A percentile compares a stretch with the other conserved stretches of the same genome.
These are phyloP conservation scores for Boloria selene DNA, from an alignment of 2,888 invertebrate genomes.

Conservation along the genomic window DNA sequence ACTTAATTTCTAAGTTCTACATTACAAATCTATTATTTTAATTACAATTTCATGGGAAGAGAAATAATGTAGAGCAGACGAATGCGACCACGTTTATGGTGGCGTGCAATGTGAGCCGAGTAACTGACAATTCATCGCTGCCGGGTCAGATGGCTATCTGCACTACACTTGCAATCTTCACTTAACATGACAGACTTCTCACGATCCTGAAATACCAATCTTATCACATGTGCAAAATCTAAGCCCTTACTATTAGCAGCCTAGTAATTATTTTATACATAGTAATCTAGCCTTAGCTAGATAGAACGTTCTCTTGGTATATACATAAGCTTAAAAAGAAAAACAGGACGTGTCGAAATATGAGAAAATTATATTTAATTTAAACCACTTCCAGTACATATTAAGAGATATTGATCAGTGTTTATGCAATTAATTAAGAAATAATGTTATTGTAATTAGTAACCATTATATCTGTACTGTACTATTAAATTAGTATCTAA, in stretches of 20 bases:
- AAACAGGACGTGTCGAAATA: neutral
- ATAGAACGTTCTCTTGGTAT: neutral
- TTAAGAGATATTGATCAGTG: neutral
- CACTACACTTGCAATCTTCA: slow-evolving; percentile 36
- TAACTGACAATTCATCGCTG: slow-evolving; percentile 63
- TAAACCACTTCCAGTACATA: neutral
- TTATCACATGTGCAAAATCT: slow-evolving; percentile 33
- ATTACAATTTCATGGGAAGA: slow-evolving; percentile 49
- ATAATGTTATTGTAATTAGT: slow-evolving; percentile 2
- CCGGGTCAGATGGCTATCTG: slow-evolving; percentile 65
- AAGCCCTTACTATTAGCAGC: slow-evolving; percentile 18
- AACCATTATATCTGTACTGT: slow-evolving; percentile 5
- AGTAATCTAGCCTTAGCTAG: neutral
- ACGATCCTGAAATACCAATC: slow-evolving; percentile 34
- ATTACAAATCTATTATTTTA: slow-evolving; percentile 28
- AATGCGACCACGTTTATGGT: slow-evolving; percentile 58
- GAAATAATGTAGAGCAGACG: slow-evolving; percentile 54
- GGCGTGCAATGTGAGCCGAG: slow-evolving; percentile 66
- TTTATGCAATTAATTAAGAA: neutral
- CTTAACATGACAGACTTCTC: slow-evolving; percentile 41
- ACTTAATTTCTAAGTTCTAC: slow-evolving; percentile 7
- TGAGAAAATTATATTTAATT: neutral
- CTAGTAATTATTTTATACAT: slow-evolving; percentile 22
- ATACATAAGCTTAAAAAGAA: too few species aligned
- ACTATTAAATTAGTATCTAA: neutral